Evolutionary conservation across 2,797 vertebrate species (phyloP), one percentile per base, ranked within the genome.

Genomic region (Myotis myotis): DNA sequence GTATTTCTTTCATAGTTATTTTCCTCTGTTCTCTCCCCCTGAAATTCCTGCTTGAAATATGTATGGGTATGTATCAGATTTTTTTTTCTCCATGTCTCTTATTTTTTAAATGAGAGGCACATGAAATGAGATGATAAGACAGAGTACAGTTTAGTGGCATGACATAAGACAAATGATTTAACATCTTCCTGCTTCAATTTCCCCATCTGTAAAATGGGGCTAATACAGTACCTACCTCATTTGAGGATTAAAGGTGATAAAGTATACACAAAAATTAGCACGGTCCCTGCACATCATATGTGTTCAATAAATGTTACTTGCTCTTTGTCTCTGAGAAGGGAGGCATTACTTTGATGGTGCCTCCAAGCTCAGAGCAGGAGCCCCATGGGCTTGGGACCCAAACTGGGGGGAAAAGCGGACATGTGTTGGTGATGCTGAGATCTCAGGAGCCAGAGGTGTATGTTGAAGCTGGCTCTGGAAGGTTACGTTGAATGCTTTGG

Each of bases 351-450:
- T 8, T 33, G 41, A n/a, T 51, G 17, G 30, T 75, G 44, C 36
- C 49, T 81, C 6, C 33, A 57, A 25, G 19, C 13, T 41, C 75
- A 87, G 60, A 82, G 41, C 76, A 75, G 41, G 68, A 80, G 4
- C 11, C 51, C 4, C 20, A 22, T 2, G 20, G 51, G 28, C 62
- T 28, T 22, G 25, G 49, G 51, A 22, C 62, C 62, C 41, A 60
- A 20, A 28, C 33, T 47, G 36, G 33, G n/a, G 6, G 15, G 53
- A 0, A 0, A 3, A 0, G 2, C 4, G 23, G n/a, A 25, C 23
- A 22, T 5, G 9, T 51, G 36, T 62, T 33, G 49, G 36, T n/a
- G 62, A 51, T 23, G 3, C 36, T 89, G 87, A 11, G 51, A 30
- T 86, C 60, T 57, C 30, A 53, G 57, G 22, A 68, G 38, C 23